Evolutionary conservation across 2,113 vertebrate genomes (phyloP).

Genomic region (Lophius piscatorius): DNA sequence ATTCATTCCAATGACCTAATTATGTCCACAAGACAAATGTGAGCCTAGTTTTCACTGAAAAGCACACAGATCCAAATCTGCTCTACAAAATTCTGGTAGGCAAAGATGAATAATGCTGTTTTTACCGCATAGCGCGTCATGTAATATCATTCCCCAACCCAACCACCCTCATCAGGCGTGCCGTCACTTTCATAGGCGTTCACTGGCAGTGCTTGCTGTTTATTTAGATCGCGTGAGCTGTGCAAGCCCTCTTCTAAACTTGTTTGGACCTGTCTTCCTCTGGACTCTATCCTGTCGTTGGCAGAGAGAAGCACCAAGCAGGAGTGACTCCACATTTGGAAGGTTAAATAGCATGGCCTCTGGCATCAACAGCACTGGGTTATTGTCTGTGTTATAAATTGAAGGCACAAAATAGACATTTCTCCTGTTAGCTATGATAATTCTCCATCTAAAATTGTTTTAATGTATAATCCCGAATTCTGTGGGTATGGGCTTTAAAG

Average conservation of each 20-base stretch:
- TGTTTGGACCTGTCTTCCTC: slow-evolving; percentile 36
- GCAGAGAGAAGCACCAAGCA: slow-evolving; percentile 36
- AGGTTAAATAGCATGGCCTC: slow-evolving; percentile 19
- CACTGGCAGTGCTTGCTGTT: slow-evolving; percentile 19
- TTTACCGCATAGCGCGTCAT: not conserved
- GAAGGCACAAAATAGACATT: no score
- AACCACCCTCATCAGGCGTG: not conserved
- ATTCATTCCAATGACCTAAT: slow-evolving; percentile 45
- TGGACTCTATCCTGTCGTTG: slow-evolving; percentile 39
- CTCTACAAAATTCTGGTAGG: slow-evolving; percentile 4
- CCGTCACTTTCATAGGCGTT: slow-evolving; percentile 13
- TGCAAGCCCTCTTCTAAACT: slow-evolving; percentile 47
- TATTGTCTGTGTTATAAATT: slow-evolving; percentile 38
- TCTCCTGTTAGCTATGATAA: no score
- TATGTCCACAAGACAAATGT: slow-evolving; percentile 37
- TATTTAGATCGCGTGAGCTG: slow-evolving; percentile 49
- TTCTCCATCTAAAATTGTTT: no score
- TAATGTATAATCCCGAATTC: no score
- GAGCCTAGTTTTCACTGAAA: not conserved
- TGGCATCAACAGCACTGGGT: slow-evolving; percentile 19
- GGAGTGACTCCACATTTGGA: slow-evolving; percentile 22
- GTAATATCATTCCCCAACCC: not conserved
- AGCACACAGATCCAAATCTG: slow-evolving; percentile 10
- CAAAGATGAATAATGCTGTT: slow-evolving; percentile 6
- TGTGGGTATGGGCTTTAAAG: no score